These are phyloP conservation scores for Catocala fraxini DNA, from an alignment of 2,888 invertebrate species.

Conservation along the genomic window DNA sequence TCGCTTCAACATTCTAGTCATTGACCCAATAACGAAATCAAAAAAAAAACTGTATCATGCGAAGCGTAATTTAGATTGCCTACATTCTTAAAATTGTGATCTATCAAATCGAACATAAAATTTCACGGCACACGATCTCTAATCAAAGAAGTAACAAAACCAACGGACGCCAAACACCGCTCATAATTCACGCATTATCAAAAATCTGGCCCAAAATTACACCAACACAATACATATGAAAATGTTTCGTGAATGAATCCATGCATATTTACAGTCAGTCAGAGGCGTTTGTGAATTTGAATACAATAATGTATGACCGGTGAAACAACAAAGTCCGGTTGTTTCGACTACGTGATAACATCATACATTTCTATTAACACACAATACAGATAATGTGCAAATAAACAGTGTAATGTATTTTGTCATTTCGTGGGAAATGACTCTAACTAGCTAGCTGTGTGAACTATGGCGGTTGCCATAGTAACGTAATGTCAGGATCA, in stretches of 20 bases:
- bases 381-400: constrained; percentile 70
- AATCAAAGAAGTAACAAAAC: constrained; percentile 11
- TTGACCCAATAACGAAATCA: no score
- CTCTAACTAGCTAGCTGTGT: constrained; percentile 35
- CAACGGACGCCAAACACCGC: constrained; percentile 6
- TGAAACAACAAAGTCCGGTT: constrained; percentile 54
- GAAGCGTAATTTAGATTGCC: background rate
- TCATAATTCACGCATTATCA: constrained; percentile 27
- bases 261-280: constrained; percentile 23
- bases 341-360: constrained; percentile 66
- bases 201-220: constrained; percentile 26
- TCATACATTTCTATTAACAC: constrained; percentile 74
- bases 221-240: constrained; percentile 36
- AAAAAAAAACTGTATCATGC: no score
- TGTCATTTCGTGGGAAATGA: constrained; percentile 79
- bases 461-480: constrained; percentile 46
- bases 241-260: constrained; percentile 40
- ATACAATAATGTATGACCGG: constrained; percentile 64
- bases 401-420: constrained; percentile 72
- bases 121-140: constrained; percentile 7
- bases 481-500: constrained; percentile 49
- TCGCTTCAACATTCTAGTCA: no score
- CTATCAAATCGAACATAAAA: constrained; percentile 5
- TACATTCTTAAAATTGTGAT: constrained; percentile 2
- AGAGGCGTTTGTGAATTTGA: constrained; percentile 62